A percentile compares a stretch with the other conserved stretches of the same genome.
Evolutionary conservation across 2,797 vertebrate species (phyloP).

Genomic region (Saxicola maurus): DNA sequence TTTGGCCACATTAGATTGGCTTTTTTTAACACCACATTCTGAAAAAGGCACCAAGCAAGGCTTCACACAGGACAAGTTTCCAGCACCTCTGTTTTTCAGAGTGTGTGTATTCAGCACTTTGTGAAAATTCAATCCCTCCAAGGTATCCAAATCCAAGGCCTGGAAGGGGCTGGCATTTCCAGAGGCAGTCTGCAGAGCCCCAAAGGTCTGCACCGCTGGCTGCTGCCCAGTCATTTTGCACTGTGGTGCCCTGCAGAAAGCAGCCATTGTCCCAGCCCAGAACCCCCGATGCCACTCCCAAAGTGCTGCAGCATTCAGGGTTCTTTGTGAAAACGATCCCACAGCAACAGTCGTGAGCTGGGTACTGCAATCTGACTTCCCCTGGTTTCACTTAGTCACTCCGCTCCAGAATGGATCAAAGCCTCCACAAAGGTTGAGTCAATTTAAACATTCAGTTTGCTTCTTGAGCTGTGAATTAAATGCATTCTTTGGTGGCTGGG

Average conservation of each 20-base stretch:
- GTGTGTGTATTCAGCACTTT: neutral
- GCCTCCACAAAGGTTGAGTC: conserved; percentile 60
- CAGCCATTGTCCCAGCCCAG: conserved; percentile 16
- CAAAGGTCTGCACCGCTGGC: neutral
- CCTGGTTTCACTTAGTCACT: conserved; percentile 50
- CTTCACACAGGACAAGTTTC: neutral
- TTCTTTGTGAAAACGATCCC: neutral
- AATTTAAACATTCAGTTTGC: conserved; percentile 57
- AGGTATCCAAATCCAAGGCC: neutral
- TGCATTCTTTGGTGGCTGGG: conserved; percentile 58
- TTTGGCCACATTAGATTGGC: neutral
- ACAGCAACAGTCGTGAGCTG: neutral
- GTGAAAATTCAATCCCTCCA: neutral
- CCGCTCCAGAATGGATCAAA: conserved; percentile 51
- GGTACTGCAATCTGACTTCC: neutral
- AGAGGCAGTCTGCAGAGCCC: neutral
- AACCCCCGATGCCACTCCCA: conserved; percentile 6
- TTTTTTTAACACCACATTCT: neutral
- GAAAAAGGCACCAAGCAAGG: neutral
- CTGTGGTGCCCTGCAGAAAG: neutral
- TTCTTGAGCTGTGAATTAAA: conserved; percentile 64
- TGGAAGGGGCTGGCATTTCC: neutral
- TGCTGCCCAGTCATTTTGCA: neutral
- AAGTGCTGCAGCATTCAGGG: neutral
- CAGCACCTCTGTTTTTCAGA: neutral